These are phyloP conservation scores for Pinctada fucata DNA, from an alignment of 2,888 invertebrate species.

Conservation along the genomic window DNA sequence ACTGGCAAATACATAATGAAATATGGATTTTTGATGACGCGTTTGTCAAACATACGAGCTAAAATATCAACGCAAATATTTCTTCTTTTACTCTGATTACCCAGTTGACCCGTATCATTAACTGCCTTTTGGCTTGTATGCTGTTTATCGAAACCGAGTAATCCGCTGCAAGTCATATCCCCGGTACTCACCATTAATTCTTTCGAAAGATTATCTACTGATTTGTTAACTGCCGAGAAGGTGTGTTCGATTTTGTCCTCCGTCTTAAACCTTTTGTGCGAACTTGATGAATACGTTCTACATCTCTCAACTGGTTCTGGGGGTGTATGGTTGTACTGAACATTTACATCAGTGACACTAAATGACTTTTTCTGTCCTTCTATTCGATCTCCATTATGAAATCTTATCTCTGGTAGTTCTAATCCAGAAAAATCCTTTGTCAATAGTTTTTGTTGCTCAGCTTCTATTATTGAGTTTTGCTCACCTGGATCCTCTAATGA, in stretches of 20 bases:
- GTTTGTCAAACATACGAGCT: background rate
- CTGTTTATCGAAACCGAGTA: background rate
- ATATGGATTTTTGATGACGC: slow-evolving; percentile 34
- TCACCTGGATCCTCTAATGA: background rate
- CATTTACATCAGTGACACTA: background rate
- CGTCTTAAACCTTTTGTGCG: background rate
- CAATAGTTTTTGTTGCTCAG: background rate
- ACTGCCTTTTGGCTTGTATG: background rate
- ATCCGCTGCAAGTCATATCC: background rate
- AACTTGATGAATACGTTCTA: background rate
- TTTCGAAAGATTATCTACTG: background rate
- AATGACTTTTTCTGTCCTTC: background rate
- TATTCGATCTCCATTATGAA: background rate
- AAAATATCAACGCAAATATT: background rate
- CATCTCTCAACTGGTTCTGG: background rate
- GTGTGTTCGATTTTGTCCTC: background rate
- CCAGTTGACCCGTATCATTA: background rate
- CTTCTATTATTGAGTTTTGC: background rate
- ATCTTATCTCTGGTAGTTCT: background rate
- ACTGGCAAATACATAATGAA: slow-evolving; percentile 37
- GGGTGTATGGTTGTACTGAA: background rate
- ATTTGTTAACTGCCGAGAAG: background rate
- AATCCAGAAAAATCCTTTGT: background rate
- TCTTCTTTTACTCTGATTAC: background rate
- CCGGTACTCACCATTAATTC: background rate